Evolutionary conservation across 2,113 vertebrate genomes (phyloP).

Genomic region (Forbesichthys agassizii): DNA sequence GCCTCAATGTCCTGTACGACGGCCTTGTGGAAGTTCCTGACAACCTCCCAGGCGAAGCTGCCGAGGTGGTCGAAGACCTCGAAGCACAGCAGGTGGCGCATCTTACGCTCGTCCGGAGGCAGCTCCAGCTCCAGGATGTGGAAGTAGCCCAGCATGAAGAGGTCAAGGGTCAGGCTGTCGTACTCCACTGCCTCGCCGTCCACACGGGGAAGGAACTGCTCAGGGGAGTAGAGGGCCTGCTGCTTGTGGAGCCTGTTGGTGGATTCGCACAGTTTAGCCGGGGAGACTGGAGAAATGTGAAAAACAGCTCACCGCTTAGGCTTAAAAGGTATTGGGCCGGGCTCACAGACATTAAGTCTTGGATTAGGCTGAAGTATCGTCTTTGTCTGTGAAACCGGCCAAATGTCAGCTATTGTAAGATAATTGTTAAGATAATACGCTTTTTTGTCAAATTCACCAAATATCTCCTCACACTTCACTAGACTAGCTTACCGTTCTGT

Average conservation of each 20-base stretch:
- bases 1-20: conserved; percentile 89
- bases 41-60: conserved; percentile 84
- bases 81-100: conserved; percentile 93
- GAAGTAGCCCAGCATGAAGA: conserved; percentile 98
- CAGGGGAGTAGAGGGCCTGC: conserved; percentile 83
- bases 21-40: conserved; percentile 87
- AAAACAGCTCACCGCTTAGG: neutral
- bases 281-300: neutral
- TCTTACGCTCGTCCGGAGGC: conserved; percentile 85
- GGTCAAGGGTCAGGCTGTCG: conserved; percentile 85
- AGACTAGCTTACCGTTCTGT: too few relatives aligned
- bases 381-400: too few relatives aligned
- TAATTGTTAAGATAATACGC: too few relatives aligned
- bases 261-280: neutral
- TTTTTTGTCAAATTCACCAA: too few relatives aligned
- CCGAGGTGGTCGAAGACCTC: conserved; percentile 95
- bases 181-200: conserved; percentile 79
- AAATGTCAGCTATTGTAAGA: too few relatives aligned
- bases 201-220: conserved; percentile 87
- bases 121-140: conserved; percentile 92
- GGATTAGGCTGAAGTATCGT: too few relatives aligned
- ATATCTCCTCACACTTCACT: too few relatives aligned
- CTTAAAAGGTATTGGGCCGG: too few relatives aligned
- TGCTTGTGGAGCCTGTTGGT: conserved; percentile 69
- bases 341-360: too few relatives aligned